Evolutionary conservation across 2,888 invertebrate genomes (phyloP), one percentile per base, ranked within the genome.

Genomic region (Morpho deidamia): DNA sequence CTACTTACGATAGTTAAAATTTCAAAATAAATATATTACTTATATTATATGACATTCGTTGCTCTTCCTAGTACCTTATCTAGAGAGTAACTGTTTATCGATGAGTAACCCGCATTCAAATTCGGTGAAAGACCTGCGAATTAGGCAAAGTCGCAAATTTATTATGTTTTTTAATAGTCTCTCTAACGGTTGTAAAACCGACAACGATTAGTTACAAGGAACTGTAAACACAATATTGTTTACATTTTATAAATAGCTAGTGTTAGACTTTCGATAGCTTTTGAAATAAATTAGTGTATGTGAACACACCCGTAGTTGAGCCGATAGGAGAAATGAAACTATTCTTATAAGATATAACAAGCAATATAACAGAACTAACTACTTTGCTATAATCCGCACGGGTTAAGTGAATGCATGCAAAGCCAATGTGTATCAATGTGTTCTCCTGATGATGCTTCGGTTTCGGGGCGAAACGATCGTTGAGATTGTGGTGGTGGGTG

Each of bases 101-200:
- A 51, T 43, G 41, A 49, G 12, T 43, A 52, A 66, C 63, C 53
- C 53, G 49, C 52, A 64, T 68, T 62, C 56, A 52, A 53, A 59
- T 53, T 65, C 53, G 59, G 75, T 75, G 74, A 78, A 76, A 74
- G 71, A 77, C 63, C 71, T 72, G 67, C 55, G 70, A 77, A 77
- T 75, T 71, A 78, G 66, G 68, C 70, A 76, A 82, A 82, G 76
- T 78, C 72, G 51, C 47, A 55, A 76, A 81, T 82, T 80, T 82
- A 80, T 78, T 67, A 64, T 66, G 56, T 54, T 57, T 63, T 61
- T 73, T 62, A 50, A 64, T 61, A 56, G 59, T 64, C 58, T 61
- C 41, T 52, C 47, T 72, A 74, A 72, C 70, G 72, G 70, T 70
- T 52, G 54, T 60, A 39, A 60, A 55, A 58, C 58, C 51, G 61